Conservation (phyloP, 92 coral and sea anemone species). For the Epizoanthus stellaris region DNA sequence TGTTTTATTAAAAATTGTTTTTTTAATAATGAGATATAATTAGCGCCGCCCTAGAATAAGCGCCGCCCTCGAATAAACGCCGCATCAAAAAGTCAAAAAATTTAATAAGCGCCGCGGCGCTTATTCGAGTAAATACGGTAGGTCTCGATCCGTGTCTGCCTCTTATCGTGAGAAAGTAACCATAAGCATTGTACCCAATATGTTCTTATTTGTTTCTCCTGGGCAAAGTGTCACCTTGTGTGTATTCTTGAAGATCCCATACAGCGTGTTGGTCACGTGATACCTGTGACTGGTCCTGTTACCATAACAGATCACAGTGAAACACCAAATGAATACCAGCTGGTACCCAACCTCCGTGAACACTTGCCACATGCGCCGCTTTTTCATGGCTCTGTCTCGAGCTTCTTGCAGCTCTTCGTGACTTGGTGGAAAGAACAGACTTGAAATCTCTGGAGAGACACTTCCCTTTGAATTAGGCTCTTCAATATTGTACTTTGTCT, state of each 20-base stretch:
- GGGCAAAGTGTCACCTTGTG: conserved; percentile 10
- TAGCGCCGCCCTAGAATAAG: conserved; percentile 80
- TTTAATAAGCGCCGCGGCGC: too few relatives aligned
- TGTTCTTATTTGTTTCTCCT: too few relatives aligned
- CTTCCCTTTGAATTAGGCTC: not conserved
- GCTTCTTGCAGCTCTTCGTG: conserved; percentile 22
- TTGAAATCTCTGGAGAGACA: not conserved
- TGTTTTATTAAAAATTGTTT: too few relatives aligned
- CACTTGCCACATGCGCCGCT: conserved; percentile 11
- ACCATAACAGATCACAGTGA: conserved; percentile 35
- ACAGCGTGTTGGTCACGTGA: conserved; percentile 7
- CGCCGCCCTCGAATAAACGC: conserved; percentile 80
- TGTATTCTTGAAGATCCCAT: conserved; percentile 4
- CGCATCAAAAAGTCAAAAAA: conserved; percentile 1
- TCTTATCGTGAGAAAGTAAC: too few relatives aligned
- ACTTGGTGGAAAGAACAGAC: conserved; percentile 11
- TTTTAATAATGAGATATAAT: not conserved
- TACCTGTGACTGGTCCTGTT: conserved; percentile 34
- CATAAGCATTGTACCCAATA: too few relatives aligned
- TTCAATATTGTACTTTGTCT: not conserved
- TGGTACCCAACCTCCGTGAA: conserved; percentile 23
- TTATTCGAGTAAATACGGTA: too few relatives aligned
- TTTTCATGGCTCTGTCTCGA: conserved; percentile 5
- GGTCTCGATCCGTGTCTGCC: too few relatives aligned
- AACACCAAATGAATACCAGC: conserved; percentile 33